Evolutionary conservation across 2,888 invertebrate genomes (phyloP).

Genomic region (Pammene aurita): DNA sequence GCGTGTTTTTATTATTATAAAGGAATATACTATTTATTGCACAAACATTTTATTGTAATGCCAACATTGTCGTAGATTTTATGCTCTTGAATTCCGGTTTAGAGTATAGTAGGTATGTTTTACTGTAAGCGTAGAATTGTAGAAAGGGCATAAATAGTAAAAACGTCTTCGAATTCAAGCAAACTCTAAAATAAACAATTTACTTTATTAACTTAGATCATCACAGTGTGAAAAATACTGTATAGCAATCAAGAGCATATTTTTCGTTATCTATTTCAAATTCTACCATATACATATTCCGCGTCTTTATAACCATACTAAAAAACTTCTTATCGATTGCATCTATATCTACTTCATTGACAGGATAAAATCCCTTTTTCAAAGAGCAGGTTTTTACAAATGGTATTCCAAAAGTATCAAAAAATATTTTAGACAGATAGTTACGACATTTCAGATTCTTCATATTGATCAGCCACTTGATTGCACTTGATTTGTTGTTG

Average conservation of each 20-base stretch:
- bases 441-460: not conserved
- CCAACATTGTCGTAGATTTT: too few species aligned
- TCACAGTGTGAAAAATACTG: not conserved
- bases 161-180: too few species aligned
- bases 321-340: constrained; percentile 6
- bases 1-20: too few species aligned
- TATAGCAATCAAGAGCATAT: not conserved
- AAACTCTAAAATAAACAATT: too few species aligned
- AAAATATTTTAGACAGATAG: not conserved
- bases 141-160: too few species aligned
- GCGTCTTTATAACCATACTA: not conserved
- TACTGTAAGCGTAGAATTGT: too few species aligned
- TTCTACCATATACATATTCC: not conserved
- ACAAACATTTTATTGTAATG: too few species aligned
- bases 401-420: not conserved
- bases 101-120: too few species aligned
- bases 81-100: too few species aligned
- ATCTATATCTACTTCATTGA: constrained; percentile 8
- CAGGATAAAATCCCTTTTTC: not conserved
- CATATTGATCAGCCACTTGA: not conserved
- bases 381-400: constrained; percentile 2
- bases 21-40: too few species aligned
- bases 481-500: not conserved
- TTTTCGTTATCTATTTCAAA: constrained; percentile 1
- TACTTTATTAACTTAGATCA: not conserved